These are phyloP conservation scores for Callionymus lyra DNA, from an alignment of 2,113 vertebrate species.

Conservation along the genomic window DNA sequence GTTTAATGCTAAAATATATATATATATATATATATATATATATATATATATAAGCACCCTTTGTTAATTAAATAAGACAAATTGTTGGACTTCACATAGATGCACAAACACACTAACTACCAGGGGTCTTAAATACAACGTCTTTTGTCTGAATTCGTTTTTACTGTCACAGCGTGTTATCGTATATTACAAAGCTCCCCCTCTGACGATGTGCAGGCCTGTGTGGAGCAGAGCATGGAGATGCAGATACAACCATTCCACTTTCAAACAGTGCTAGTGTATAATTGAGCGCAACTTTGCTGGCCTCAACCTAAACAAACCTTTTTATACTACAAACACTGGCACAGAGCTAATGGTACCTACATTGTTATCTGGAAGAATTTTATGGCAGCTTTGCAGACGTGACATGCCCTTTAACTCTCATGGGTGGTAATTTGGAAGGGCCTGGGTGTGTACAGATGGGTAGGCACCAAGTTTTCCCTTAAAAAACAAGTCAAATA, in stretches of 20 bases:
- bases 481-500: too few species aligned
- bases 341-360: conserved; percentile 1
- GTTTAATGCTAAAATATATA: conserved; percentile 45
- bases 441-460: too few species aligned
- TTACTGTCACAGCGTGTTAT: conserved; percentile 61
- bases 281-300: conserved; percentile 15
- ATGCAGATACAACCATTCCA: conserved; percentile 6
- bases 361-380: too few species aligned
- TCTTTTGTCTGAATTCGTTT: conserved; percentile 50
- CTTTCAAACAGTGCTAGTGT: conserved; percentile 13
- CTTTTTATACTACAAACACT: not conserved
- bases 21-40: conserved; percentile 44
- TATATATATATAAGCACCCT: conserved; percentile 45
- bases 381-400: too few species aligned
- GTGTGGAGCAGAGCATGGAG: conserved; percentile 14
- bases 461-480: too few species aligned
- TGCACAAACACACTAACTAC: conserved; percentile 21
- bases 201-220: conserved; percentile 36
- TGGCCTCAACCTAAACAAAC: not conserved
- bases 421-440: too few species aligned
- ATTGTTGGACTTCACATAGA: conserved; percentile 4
- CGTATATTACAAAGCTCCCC: conserved; percentile 46
- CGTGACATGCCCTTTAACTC: too few species aligned
- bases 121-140: conserved; percentile 25
- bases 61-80: conserved; percentile 33